Base-by-base conservation (phyloP, 2,888 invertebrate species). In the Dorcus parallelipipedus region DNA sequence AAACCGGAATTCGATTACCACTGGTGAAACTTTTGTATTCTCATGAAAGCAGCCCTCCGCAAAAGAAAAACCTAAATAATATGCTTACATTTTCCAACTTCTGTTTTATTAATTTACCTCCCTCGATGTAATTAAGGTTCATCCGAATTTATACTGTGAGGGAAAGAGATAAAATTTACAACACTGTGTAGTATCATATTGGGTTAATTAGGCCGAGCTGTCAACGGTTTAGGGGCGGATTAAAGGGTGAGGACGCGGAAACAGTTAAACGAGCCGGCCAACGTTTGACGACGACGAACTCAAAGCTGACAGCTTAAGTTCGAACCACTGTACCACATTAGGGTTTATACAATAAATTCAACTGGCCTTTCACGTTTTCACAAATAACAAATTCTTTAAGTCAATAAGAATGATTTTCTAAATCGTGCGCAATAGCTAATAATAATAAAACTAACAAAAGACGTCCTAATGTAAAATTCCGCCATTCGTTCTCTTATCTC, bases 261-360 rank as follows among this genome's bases (percentile, higher is more conserved):
- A 64, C 60, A 58, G 59, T 58, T 55, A 60, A 66, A 61, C 61
- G 63, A 64, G 60, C 60, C 64, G 61, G 59, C 62, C 63, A 64
- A 62, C 66, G 56, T 62, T 64, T 66, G 61, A 63, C 62, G 61
- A 64, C 52, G 49, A 39, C 57, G 54, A 42, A 54, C 42, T 42
- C 10, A 10, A 42, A 42, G 14, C 42, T 14, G 42, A 42, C 42
- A 42, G 42, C 10, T 42, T 42, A 42, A 42, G 42, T 42, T 42
- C 14, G 42, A 14, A 42, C 10, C 42, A 14, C 14, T 14, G 42
- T 42, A 14, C 10, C 42, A 9, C 42, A 14, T 14, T 42, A 14
- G 10, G 42, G 7, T 5, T 42, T 42, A 42, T 6, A 10, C 42
- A 14, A 42, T 42, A 42, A 42, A 10, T 42, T 14, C 10, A 9